Evolutionary conservation across 2,797 vertebrate genomes (phyloP).

Genomic region (Chaunax sp.): DNA sequence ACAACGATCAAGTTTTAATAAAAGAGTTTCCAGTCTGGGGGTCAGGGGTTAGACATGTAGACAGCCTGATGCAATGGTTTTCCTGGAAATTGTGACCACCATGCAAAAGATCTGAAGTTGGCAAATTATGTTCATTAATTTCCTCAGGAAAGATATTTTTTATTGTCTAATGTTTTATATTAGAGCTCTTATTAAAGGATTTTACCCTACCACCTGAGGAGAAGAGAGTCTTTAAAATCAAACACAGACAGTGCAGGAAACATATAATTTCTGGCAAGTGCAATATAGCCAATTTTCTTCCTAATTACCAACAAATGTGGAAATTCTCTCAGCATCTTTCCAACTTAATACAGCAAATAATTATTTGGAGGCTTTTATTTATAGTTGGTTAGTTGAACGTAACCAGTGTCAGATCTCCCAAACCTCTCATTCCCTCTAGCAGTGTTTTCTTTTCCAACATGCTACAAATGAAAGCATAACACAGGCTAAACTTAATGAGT

Average conservation of each 20-base stretch:
- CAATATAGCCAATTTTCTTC: not conserved
- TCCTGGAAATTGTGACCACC: conserved; percentile 46
- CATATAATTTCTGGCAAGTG: not conserved
- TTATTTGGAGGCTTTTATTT: not conserved
- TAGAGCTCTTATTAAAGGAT: conserved; percentile 8
- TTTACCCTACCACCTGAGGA: conserved; percentile 15
- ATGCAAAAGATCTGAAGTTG: conserved; percentile 4
- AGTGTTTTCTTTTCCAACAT: conserved; percentile 37
- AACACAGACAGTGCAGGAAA: conserved; percentile 20
- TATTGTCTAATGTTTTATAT: not conserved
- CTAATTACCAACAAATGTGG: conserved; percentile 1
- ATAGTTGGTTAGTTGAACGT: conserved; percentile 12
- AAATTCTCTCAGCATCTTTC: not conserved
- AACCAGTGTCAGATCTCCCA: conserved; percentile 5
- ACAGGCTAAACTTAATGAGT: conserved; percentile 13
- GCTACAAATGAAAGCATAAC: conserved; percentile 22
- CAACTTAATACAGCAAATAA: conserved; percentile 2
- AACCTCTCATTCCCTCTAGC: not conserved
- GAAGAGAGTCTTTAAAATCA: conserved; percentile 9
- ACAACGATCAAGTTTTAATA: conserved; percentile 37
- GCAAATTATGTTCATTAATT: conserved; percentile 26
- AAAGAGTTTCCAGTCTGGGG: conserved; percentile 37
- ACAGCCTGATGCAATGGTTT: conserved; percentile 24
- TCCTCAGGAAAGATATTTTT: not conserved
- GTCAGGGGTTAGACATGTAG: conserved; percentile 44